phyloP scores from a whole-genome alignment of 2,888 invertebrate species.

The Oeneis ivallda region DNA sequence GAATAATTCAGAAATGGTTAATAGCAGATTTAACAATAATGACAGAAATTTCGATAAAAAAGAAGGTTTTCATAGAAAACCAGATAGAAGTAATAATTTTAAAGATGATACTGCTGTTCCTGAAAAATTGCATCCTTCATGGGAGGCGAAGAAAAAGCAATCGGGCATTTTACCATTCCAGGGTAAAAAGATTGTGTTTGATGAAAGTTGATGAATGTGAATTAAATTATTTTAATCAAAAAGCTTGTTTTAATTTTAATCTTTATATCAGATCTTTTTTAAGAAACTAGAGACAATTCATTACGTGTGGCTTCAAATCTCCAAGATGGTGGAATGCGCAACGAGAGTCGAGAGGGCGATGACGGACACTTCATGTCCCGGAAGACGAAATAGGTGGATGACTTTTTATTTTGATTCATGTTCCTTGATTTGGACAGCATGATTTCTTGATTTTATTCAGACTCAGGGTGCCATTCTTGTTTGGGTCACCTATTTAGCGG shows the following conservation, averaged over 20 bases:
- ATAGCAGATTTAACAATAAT: constrained; percentile 17
- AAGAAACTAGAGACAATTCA: no score
- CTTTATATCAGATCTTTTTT: background rate
- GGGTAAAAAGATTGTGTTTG: constrained; percentile 76
- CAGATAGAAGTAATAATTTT: constrained; percentile 33
- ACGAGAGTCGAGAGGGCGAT: no score
- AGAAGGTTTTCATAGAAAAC: constrained; percentile 35
- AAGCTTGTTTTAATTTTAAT: background rate
- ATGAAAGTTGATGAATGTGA: constrained; percentile 50
- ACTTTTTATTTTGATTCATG: no score
- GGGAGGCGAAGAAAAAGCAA: constrained; percentile 78
- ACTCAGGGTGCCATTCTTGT: no score
- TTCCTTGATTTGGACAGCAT: no score
- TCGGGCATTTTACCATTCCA: constrained; percentile 71
- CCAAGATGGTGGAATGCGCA: no score
- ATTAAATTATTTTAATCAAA: constrained; percentile 4
- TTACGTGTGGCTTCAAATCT: no score
- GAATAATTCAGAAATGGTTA: constrained; percentile 9
- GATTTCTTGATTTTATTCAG: no score
- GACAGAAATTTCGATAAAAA: constrained; percentile 24
- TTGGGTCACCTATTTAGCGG: no score
- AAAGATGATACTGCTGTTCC: constrained; percentile 42
- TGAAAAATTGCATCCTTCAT: constrained; percentile 78
- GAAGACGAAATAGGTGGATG: no score
- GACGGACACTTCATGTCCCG: no score